Evolutionary conservation across 2,888 invertebrate genomes (phyloP).

Genomic region (Lepidocyrtoides sp.): DNA sequence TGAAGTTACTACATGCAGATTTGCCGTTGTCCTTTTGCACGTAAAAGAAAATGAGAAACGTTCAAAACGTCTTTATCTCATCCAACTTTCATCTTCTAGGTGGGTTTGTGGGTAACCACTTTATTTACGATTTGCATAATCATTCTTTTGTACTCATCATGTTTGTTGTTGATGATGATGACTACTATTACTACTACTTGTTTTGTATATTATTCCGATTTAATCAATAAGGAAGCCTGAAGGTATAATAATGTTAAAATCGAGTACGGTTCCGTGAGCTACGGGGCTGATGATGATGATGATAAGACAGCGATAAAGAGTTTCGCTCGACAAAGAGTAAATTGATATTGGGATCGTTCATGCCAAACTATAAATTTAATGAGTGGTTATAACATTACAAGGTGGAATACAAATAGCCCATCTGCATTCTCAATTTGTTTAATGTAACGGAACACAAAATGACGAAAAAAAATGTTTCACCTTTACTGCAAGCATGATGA

Average conservation of each 20-base stretch:
- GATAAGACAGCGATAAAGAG: not conserved
- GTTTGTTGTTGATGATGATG: not conserved
- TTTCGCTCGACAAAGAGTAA: constrained; percentile 24
- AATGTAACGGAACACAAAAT: constrained; percentile 32
- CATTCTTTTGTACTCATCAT: constrained; percentile 8
- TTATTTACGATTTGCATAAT: constrained; percentile 46
- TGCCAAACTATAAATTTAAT: constrained; percentile 32
- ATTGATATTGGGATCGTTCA: constrained; percentile 40
- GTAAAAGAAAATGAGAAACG: constrained; percentile 11
- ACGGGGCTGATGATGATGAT: not conserved
- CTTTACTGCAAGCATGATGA: too few relatives aligned
- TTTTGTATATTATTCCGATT: constrained; percentile 45
- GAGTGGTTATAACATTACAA: constrained; percentile 35
- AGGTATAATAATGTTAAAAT: constrained; percentile 24
- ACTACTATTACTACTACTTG: constrained; percentile 22
- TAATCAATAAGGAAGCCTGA: constrained; percentile 43
- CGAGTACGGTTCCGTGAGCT: constrained; percentile 54
- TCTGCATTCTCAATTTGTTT: constrained; percentile 22
- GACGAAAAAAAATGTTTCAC: not conserved
- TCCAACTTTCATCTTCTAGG: constrained; percentile 23
- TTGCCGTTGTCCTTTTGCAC: not conserved
- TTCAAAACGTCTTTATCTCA: constrained; percentile 19
- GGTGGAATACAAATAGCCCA: not conserved
- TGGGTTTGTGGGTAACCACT: constrained; percentile 38
- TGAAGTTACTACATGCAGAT: not conserved